Evolutionary conservation across 2,888 invertebrate species (phyloP).

Genomic region (Rotaria socialis): DNA sequence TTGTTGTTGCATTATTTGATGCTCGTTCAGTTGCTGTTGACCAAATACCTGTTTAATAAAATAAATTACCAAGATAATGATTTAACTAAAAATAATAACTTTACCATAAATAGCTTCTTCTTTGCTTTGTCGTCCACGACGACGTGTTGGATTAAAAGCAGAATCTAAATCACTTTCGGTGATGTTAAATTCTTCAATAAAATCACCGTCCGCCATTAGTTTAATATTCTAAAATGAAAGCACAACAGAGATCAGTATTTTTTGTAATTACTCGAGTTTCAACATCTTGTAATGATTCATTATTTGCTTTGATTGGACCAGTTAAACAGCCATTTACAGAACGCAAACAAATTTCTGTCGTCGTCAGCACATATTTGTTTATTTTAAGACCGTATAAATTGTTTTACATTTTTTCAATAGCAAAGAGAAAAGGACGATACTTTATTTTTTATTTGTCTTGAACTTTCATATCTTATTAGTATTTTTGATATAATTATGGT

Average conservation of each 20-base stretch:
- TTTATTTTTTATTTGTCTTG: neutral
- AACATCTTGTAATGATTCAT: neutral
- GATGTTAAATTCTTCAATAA: constrained; percentile 44
- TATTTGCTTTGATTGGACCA: neutral
- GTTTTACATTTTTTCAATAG: neutral
- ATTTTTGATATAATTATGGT: neutral
- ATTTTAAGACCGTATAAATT: neutral
- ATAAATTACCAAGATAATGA: no score
- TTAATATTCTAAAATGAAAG: neutral
- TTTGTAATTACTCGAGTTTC: neutral
- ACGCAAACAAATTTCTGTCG: neutral
- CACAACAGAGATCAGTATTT: neutral
- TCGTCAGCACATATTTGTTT: neutral
- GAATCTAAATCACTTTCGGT: constrained; percentile 40
- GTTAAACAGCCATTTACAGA: neutral
- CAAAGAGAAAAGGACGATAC: no score
- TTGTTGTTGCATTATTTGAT: neutral
- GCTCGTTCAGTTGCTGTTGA: neutral
- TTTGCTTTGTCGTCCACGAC: constrained; percentile 41
- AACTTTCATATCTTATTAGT: neutral
- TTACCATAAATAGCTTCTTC: constrained; percentile 46
- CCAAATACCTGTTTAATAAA: constrained; percentile 34
- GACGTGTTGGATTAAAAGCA: constrained; percentile 38
- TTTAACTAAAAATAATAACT: no score
- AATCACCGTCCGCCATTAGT: constrained; percentile 44